Conservation (phyloP, 2,113 vertebrate species). For the Sapayoa aenigma region DNA sequence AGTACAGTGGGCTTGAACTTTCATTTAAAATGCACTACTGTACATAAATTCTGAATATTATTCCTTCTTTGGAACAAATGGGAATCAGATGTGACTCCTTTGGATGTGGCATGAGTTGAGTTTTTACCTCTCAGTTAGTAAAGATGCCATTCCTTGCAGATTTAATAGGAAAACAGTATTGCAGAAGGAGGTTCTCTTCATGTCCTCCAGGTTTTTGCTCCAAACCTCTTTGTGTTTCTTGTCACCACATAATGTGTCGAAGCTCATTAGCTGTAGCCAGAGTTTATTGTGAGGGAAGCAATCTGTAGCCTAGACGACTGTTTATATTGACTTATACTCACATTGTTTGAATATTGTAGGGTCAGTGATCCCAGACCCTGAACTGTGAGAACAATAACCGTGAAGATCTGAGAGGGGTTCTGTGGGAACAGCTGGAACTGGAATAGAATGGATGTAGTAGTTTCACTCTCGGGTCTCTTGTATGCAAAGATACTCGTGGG, state of each 20-base stretch:
- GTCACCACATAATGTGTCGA: not conserved
- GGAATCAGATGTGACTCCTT: not conserved
- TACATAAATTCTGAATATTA: not conserved
- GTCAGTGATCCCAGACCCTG: not conserved
- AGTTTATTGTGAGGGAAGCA: not conserved
- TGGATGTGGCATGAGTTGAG: not conserved
- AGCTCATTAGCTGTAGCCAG: slow-evolving; percentile 12
- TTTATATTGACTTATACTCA: not conserved
- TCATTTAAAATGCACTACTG: slow-evolving; percentile 27
- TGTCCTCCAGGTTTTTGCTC: not conserved
- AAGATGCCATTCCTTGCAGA: not conserved
- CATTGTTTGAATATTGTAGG: not conserved
- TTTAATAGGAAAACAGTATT: not conserved
- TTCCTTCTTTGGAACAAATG: not conserved
- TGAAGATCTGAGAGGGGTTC: not conserved
- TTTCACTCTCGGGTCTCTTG: not conserved
- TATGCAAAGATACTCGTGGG: rapidly evolving
- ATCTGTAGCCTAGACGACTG: not conserved
- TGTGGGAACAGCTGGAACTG: not conserved
- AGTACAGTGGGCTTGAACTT: slow-evolving; percentile 30
- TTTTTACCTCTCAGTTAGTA: not conserved
- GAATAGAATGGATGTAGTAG: rapidly evolving
- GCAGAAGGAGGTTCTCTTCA: not conserved
- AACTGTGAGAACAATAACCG: not conserved
- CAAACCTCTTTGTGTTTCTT: not conserved